A percentile compares a stretch with the other conserved stretches of the same genome.
Conservation (phyloP, 2,888 invertebrate genomes). For the Meiosimyza decipiens region DNA sequence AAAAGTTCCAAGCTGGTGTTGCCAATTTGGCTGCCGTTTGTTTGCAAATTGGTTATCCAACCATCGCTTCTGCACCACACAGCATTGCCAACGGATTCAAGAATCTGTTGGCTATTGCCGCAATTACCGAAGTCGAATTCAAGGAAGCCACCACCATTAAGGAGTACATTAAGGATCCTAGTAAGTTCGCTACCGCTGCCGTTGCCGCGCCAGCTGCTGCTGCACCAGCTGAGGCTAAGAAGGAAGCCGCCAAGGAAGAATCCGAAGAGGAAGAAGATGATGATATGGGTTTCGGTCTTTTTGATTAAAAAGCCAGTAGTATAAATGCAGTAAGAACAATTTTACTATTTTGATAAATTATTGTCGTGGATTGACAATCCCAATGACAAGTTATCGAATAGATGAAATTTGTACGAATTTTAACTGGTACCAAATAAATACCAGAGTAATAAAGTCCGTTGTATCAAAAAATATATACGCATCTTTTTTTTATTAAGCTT, state of each 20-base stretch:
- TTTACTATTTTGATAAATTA: conserved; percentile 53
- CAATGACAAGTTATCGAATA: conserved; percentile 62
- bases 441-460: too few species aligned
- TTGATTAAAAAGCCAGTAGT: conserved; percentile 76
- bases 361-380: conserved; percentile 66
- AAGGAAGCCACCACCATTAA: conserved; percentile 93
- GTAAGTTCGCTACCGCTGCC: conserved; percentile 84
- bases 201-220: conserved; percentile 73
- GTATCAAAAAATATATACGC: too few species aligned
- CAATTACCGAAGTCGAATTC: conserved; percentile 95
- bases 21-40: conserved; percentile 94
- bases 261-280: conserved; percentile 86
- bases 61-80: conserved; percentile 96
- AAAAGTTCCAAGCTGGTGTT: conserved; percentile 92
- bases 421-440: background rate
- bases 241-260: conserved; percentile 80
- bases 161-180: conserved; percentile 95
- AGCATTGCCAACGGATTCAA: conserved; percentile 98
- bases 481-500: too few species aligned
- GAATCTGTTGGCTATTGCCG: conserved; percentile 96
- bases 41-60: conserved; percentile 94
- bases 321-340: conserved; percentile 17
- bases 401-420: conserved; percentile 36
- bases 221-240: conserved; percentile 73
- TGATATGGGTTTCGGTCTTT: conserved; percentile 98